Base-by-base conservation (phyloP, 2,888 invertebrate genomes). In the Temnothorax unifasciatus region DNA sequence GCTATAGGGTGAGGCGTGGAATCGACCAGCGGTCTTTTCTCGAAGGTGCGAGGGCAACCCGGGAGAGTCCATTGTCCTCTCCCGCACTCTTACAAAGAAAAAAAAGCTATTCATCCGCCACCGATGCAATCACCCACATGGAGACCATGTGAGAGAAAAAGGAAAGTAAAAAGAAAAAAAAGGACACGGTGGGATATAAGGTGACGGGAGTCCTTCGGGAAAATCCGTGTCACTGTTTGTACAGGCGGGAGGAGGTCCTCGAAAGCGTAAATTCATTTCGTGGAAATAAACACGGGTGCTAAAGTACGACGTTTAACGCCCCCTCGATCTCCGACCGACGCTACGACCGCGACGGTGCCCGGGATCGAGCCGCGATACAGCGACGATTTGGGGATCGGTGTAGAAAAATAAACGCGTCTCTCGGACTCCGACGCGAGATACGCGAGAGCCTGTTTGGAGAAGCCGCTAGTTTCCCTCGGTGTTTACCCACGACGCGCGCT, bases 11-110 rank as follows among this genome's bases (percentile, higher is more conserved):
- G 77, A 82, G 82, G 68, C 71, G 83, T 84, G 68, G 86, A 86
- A 89, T 89, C 66, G 90, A 84, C 59, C 77, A 54, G 81, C 85
- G 83, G 68, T 83, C 73, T 82, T 47, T 74, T 73, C 66, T 41
- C 74, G 69, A 85, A 92, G 93, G 93, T 92, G 93, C 89, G 90
- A 93, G 92, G 88, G 90, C 90, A 87, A 90, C 90, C 90, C 86
- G 69, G 86, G 86, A 59, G 57, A 59, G 57, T 69, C 92, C 81
- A 90, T 92, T 92, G 90, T 92, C 82, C 84, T 75, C 76, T 83
- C 66, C 74, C 79, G 75, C 85, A 54, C 81, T 84, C 88, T 84
- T 85, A 87, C 83, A 82, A 69, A 74, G 21, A 85, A 82, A 83
- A 83, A 77, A 85, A 79, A 83, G 68, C 57, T 63, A 57, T 75